Base-by-base conservation (phyloP, 2,888 invertebrate genomes). In the Salticus scenicus region DNA sequence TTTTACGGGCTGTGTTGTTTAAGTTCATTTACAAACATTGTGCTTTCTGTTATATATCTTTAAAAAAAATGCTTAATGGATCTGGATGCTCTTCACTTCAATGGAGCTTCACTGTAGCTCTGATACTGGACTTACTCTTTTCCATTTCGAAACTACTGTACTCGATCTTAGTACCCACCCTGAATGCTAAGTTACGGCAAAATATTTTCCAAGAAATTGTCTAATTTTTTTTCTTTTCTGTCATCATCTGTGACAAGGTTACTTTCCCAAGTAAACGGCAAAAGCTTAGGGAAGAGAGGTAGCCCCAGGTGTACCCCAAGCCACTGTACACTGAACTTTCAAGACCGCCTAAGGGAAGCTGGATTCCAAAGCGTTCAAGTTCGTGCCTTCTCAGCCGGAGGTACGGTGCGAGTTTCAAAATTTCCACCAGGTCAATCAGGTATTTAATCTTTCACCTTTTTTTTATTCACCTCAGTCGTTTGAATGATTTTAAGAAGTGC, bases 241-340 rank as follows among this genome's bases (percentile, higher is more conserved):
- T 17, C 57, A 57, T 24, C 24, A 7, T 24, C 57, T 37, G 5
- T 14, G 63, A 33, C 74, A 63, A 75, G 70, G 81, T 75, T 63
- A 74, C 81, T 74, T 81, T 74, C 81, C 64, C 74, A 78, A 57
- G 78, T 42, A 63, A 78, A 78, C 69, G 69, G 64, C 51, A 67
- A 80, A 80, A 67, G 63, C 71, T 14, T 14, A 63, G 77, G 69
- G 67, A 75, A 51, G 28, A 74, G 27, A 66, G 42, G 82, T 66
- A 42, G 82, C 75, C 82, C 64, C 82, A 76, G 75, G 76, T 69
- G 67, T 33, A 80, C 33, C 79, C 42, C 66, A 31, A 28, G 37
- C 67, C 73, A 63, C 82, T 82, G 75, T 82, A 71, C 82, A 76
- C 71, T 83, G 82, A 83, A 83, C 82, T 83, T 83, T 76, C 47